phyloP scores from a whole-genome alignment of 30 jellyfish, hydroid and myxozoan species.

The Turritopsis dohrnii region DNA sequence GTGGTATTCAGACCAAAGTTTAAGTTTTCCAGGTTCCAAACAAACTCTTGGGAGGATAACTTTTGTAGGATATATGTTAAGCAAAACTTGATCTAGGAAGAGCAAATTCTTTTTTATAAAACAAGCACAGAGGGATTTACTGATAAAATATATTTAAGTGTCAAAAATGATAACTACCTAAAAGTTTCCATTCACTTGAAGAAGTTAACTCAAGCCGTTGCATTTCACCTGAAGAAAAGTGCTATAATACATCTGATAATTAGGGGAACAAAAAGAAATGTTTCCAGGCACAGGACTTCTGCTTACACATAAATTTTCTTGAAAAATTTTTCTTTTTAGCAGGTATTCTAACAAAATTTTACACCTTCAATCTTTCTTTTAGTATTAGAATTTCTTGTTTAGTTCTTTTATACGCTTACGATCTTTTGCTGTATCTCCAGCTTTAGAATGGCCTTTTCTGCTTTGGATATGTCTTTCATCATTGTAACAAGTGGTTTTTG shows the following conservation, averaged over 20 bases:
- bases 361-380: too few relatives aligned
- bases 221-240: conserved; percentile 22
- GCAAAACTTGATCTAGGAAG: neutral
- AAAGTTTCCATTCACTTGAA: neutral
- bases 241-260: neutral
- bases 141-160: neutral
- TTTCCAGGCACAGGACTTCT: neutral
- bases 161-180: neutral
- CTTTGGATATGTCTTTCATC: too few relatives aligned
- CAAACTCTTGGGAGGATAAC: neutral
- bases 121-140: neutral
- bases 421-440: too few relatives aligned
- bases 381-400: too few relatives aligned
- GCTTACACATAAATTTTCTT: too few relatives aligned
- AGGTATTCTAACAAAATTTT: too few relatives aligned
- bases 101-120: neutral
- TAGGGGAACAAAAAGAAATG: neutral
- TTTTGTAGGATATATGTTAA: neutral
- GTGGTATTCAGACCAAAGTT: conserved; percentile 6
- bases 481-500: too few relatives aligned
- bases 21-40: conserved; percentile 10
- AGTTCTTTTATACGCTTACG: too few relatives aligned
- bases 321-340: too few relatives aligned
- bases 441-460: too few relatives aligned
- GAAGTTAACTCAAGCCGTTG: conserved; percentile 2